phyloP scores from a whole-genome alignment of 2,888 invertebrate genomes.

The Gandaritis pyraliata region DNA sequence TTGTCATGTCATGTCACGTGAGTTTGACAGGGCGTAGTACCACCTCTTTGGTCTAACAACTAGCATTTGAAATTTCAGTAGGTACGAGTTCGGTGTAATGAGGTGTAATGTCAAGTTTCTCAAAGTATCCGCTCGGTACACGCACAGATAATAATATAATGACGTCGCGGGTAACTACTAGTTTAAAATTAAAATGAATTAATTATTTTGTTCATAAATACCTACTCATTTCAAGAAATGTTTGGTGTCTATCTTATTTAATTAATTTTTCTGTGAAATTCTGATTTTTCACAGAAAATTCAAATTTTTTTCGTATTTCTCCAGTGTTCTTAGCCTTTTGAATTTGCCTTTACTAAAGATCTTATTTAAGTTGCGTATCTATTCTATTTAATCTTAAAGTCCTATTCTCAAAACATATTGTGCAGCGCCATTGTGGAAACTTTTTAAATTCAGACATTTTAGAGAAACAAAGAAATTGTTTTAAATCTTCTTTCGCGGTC shows the following conservation, averaged over 20 bases:
- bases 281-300: not conserved
- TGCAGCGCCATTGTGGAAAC: conserved; percentile 18
- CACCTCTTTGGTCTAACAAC: no score
- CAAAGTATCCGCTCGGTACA: no score
- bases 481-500: conserved; percentile 10
- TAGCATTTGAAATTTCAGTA: no score
- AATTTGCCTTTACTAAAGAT: not conserved
- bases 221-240: no score
- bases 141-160: no score
- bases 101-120: no score
- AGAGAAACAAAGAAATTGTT: conserved; percentile 34
- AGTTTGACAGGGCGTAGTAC: no score
- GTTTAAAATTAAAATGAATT: no score
- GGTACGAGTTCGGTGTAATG: no score
- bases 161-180: no score
- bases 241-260: not conserved
- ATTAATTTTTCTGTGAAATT: not conserved
- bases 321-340: not conserved
- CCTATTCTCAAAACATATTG: conserved; percentile 15
- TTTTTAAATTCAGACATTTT: conserved; percentile 24
- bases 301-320: not conserved
- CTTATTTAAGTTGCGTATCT: conserved; percentile 14
- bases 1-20: no score
- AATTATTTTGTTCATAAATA: no score
- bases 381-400: conserved; percentile 17